A percentile compares a stretch with the other conserved stretches of the same genome.
These are phyloP conservation scores for Julus scanicus DNA, from an alignment of 2,888 invertebrate genomes.

Conservation along the genomic window DNA sequence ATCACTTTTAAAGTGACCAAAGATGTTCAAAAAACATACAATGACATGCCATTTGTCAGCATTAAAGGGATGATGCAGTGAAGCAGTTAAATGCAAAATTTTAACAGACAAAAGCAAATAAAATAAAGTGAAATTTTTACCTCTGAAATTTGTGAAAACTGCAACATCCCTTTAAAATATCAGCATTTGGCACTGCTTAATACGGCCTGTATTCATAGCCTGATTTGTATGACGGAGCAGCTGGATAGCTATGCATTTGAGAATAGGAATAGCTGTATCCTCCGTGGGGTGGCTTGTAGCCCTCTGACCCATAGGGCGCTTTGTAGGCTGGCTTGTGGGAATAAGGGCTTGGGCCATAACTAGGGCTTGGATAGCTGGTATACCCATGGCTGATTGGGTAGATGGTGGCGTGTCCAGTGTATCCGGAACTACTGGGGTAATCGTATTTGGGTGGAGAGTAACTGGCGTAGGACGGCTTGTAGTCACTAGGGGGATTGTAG, in stretches of 20 bases:
- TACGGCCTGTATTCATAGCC: slow-evolving; percentile 16
- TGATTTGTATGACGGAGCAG: background rate
- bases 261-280: slow-evolving; percentile 23
- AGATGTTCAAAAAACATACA: no score
- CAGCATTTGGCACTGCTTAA: background rate
- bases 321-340: background rate
- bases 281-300: background rate
- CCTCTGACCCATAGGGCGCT: background rate
- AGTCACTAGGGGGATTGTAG: background rate
- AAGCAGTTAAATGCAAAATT: background rate
- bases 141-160: no score
- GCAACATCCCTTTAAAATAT: background rate
- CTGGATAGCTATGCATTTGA: background rate
- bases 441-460: background rate
- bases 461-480: background rate
- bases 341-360: background rate
- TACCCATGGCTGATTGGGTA: background rate
- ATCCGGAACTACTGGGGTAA: background rate
- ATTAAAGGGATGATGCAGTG: no score
- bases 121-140: background rate
- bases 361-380: background rate
- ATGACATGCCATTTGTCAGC: background rate
- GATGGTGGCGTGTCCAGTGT: slow-evolving; percentile 6
- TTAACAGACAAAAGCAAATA: background rate
- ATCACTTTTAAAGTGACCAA: background rate